A percentile compares a stretch with the other conserved stretches of the same genome.
phyloP scores from a whole-genome alignment of 2,888 invertebrate species.

The Orchestes rusci region DNA sequence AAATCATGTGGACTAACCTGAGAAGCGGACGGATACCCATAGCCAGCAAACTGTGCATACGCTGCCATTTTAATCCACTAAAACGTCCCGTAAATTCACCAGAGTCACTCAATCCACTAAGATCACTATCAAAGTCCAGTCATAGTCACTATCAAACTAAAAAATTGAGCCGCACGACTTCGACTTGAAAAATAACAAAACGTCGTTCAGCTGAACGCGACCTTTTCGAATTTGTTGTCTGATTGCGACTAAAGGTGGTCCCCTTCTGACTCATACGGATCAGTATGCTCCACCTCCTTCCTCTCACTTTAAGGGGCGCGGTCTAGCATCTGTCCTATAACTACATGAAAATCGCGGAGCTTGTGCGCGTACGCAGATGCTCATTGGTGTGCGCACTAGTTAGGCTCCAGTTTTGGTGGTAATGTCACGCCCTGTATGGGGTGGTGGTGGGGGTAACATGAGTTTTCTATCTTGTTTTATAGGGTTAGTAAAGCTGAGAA shows the following conservation, averaged over 20 bases:
- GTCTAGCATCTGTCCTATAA: slow-evolving; percentile 34
- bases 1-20: slow-evolving; percentile 56
- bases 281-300: slow-evolving; percentile 36
- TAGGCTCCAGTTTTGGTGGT: slow-evolving; percentile 28
- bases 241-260: slow-evolving; percentile 41
- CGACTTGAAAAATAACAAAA: slow-evolving; percentile 5
- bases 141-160: not conserved
- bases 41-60: slow-evolving; percentile 84
- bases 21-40: slow-evolving; percentile 84
- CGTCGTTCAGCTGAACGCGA: slow-evolving; percentile 3
- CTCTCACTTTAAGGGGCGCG: slow-evolving; percentile 34
- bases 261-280: slow-evolving; percentile 36
- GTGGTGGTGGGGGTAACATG: slow-evolving; percentile 37
- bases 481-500: slow-evolving; percentile 44
- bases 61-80: slow-evolving; percentile 60
- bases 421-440: slow-evolving; percentile 25
- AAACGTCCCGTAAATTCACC: slow-evolving; percentile 14
- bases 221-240: slow-evolving; percentile 36
- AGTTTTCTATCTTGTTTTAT: slow-evolving; percentile 44
- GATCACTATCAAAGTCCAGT: not conserved
- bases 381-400: slow-evolving; percentile 34
- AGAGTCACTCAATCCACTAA: slow-evolving; percentile 8
- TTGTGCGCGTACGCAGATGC: slow-evolving; percentile 18
- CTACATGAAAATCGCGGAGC: slow-evolving; percentile 40
- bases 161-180: not conserved